Percentiles rank a stretch among this genome's conserved stretches.
Evolutionary conservation across 2,113 vertebrate genomes (phyloP).

Genomic region (Halcyon senegalensis): DNA sequence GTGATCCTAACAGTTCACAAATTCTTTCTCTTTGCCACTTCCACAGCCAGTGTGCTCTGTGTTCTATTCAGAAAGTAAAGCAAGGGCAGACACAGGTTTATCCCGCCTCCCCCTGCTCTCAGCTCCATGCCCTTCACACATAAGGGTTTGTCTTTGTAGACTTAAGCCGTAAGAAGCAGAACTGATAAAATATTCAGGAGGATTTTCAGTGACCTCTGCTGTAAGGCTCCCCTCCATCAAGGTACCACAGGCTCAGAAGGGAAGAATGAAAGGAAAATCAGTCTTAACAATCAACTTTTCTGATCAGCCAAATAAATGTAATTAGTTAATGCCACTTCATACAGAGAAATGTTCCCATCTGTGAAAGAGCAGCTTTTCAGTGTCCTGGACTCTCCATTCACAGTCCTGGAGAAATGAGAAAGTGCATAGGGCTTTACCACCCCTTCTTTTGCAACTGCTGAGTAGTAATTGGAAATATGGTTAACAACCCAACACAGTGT

Average conservation of each 20-base stretch:
- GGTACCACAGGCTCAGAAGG: neutral
- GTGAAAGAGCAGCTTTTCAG: neutral
- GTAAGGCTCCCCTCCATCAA: neutral
- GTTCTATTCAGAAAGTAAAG: neutral
- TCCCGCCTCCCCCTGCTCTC: neutral
- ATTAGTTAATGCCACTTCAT: neutral
- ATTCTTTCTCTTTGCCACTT: neutral
- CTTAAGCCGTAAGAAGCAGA: slow-evolving; percentile 35
- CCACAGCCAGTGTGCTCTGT: neutral
- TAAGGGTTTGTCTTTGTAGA: slow-evolving; percentile 39
- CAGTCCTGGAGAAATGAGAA: neutral
- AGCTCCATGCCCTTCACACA: slow-evolving; percentile 28
- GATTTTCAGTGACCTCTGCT: slow-evolving; percentile 49
- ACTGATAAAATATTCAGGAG: slow-evolving; percentile 68
- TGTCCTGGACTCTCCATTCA: neutral
- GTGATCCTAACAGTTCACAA: neutral
- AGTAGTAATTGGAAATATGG: neutral
- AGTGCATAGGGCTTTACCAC: neutral
- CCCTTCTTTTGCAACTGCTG: neutral
- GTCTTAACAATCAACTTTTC: neutral
- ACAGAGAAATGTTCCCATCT: neutral
- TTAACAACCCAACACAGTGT: neutral
- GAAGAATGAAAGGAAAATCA: neutral
- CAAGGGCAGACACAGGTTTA: neutral
- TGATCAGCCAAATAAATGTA: neutral